These are phyloP conservation scores for Mormyrops boulengeri DNA, from an alignment of 2,797 vertebrate genomes.

Conservation along the genomic window DNA sequence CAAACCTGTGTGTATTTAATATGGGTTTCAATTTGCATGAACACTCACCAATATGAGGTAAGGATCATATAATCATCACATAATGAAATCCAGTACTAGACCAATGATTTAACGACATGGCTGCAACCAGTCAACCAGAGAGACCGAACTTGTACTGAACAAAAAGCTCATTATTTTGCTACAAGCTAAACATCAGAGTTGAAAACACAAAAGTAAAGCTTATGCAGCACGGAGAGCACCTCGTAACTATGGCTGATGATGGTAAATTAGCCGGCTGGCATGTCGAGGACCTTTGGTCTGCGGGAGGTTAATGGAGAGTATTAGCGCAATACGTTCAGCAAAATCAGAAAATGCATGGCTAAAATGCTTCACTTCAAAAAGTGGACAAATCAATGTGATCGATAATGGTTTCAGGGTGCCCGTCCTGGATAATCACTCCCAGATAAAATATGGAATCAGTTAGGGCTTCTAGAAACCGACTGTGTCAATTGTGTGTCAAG, in stretches of 20 bases:
- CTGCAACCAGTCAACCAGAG: background rate
- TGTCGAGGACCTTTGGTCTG: background rate
- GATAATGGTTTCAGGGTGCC: constrained; percentile 77
- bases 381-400: constrained; percentile 79
- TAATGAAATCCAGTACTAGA: background rate
- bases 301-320: background rate
- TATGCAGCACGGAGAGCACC: background rate
- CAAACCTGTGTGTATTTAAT: background rate
- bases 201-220: background rate
- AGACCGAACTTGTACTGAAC: background rate
- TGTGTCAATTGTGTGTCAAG: constrained; percentile 36
- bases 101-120: background rate
- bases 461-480: constrained; percentile 42
- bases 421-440: constrained; percentile 72
- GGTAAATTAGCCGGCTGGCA: background rate
- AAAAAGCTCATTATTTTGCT: background rate
- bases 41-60: background rate
- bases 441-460: constrained; percentile 57
- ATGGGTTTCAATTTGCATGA: background rate
- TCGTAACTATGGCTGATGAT: background rate
- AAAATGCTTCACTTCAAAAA: constrained; percentile 51
- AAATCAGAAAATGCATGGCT: constrained; percentile 23
- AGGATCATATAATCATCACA: background rate
- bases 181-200: background rate
- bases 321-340: background rate